These are phyloP conservation scores for Drosophila siamana DNA, from an alignment of 2,888 invertebrate genomes.

Conservation along the genomic window DNA sequence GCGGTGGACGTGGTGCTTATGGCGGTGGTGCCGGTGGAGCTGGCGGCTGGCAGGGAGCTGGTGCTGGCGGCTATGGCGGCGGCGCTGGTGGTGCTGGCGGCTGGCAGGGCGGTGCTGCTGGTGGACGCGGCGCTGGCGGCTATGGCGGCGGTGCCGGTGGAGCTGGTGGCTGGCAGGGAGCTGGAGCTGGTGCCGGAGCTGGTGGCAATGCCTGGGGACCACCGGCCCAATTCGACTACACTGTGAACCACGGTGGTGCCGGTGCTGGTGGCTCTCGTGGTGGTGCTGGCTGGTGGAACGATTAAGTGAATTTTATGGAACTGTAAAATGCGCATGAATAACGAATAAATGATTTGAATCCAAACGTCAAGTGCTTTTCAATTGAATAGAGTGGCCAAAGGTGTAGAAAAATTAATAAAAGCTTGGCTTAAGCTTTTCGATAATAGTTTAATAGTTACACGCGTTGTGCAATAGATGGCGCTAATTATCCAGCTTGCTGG, in stretches of 20 bases:
- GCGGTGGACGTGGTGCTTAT: too few species aligned
- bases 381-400: not conserved
- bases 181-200: slow-evolving; percentile 42
- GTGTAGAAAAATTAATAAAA: fast-evolving
- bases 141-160: slow-evolving; percentile 31
- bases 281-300: slow-evolving; percentile 74
- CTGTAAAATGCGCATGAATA: slow-evolving; percentile 7
- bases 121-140: slow-evolving; percentile 6
- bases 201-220: slow-evolving; percentile 53
- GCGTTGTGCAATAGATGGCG: not conserved
- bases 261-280: slow-evolving; percentile 59
- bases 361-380: slow-evolving; percentile 3
- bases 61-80: slow-evolving; percentile 11
- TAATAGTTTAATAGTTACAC: too few species aligned
- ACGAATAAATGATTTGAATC: slow-evolving; percentile 29
- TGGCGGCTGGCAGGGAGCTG: slow-evolving; percentile 11
- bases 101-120: slow-evolving; percentile 7
- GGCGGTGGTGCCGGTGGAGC: slow-evolving; percentile 18
- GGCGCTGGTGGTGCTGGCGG: slow-evolving; percentile 14
- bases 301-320: slow-evolving; percentile 42
- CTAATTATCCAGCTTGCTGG: not conserved
- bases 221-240: slow-evolving; percentile 49
- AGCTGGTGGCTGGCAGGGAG: slow-evolving; percentile 35
- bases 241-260: slow-evolving; percentile 54
- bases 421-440: not conserved